Base-by-base conservation (phyloP, 2,113 vertebrate genomes). In the Mugil cephalus region DNA sequence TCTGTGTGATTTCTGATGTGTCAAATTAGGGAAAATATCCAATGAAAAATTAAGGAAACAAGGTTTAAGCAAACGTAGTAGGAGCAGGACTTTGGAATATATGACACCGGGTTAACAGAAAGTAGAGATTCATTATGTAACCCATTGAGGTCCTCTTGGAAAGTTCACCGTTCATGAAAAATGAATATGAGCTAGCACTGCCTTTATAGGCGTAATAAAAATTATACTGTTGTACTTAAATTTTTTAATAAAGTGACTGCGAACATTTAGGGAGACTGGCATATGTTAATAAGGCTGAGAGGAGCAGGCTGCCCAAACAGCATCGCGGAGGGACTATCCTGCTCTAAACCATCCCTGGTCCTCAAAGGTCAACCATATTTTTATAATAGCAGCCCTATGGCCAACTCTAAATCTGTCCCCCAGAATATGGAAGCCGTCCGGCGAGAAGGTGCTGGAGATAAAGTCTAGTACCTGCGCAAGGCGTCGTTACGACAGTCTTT, bases 191-290 rank as follows among this genome's bases (percentile, higher is more conserved):
- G 92, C 93, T 91, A 89, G 94, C 93, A 84, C 93, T 93, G 92
- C 94, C 94, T 96, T 96, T 96, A 96, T 96, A 93, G 91, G 88
- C 91, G 79, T 94, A 92, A 94, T 97, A 96, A 96, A 93, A 96
- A 95, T 95, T 94, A 95, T 94, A 92, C 89, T 93, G 95, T 95
- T 91, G 95, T 95, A 95, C 95, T 96, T 96, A 95, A 95, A 94
- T 95, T 95, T 95, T 91, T 96, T 96, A 96, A 97, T 96, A 95
- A 95, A 96, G 95, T 95, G 94, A 90, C 94, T 93, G 93, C 91
- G 94, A 92, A 88, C 93, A 95, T 96, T 96, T 95, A 95, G 94
- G 91, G 93, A 95, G 95, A 96, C 94, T 93, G 94, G 95, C 95
- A 90, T 91, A 93, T 96, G 95, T 95, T 96, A 95, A 94, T 90